A percentile compares a stretch with the other conserved stretches of the same genome.
These are phyloP conservation scores for Mola mola DNA, from an alignment of 2,113 vertebrate species.

Conservation along the genomic window DNA sequence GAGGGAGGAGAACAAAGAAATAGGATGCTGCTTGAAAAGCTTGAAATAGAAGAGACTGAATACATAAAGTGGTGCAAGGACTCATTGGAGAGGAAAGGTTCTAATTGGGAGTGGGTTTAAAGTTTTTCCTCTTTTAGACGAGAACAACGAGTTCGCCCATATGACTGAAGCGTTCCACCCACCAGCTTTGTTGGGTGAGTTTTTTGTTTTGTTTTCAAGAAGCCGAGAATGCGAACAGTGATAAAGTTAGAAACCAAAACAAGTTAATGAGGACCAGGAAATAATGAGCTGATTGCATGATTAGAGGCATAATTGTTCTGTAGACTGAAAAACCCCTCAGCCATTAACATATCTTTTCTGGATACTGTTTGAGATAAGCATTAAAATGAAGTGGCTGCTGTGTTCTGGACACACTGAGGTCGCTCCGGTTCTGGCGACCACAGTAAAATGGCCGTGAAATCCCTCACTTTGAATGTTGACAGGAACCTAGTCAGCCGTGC, in stretches of 20 bases:
- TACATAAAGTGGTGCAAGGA: constrained; percentile 2
- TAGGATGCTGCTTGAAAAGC: background rate
- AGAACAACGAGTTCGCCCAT: constrained; percentile 26
- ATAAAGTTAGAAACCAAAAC: constrained; percentile 66
- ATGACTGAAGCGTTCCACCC: constrained; percentile 17
- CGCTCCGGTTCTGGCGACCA: constrained; percentile 9
- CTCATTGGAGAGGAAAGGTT: background rate
- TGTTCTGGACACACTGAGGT: constrained; percentile 4
- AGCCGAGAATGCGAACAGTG: constrained; percentile 18
- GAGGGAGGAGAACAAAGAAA: no score
- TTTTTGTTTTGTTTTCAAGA: constrained; percentile 30
- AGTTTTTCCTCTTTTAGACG: constrained; percentile 11
- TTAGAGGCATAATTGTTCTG: constrained; percentile 36
- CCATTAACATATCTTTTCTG: constrained; percentile 25
- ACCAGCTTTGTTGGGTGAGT: constrained; percentile 5
- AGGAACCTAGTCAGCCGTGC: constrained; percentile 44
- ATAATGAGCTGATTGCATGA: constrained; percentile 63
- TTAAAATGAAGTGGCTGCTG: constrained; percentile 13
- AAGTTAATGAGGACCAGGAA: constrained; percentile 65
- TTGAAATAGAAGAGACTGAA: background rate
- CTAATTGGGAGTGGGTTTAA: background rate
- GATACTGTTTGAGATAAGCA: constrained; percentile 8
- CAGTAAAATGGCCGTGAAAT: constrained; percentile 43
- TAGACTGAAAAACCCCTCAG: constrained; percentile 3
- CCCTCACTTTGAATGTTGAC: constrained; percentile 49